phyloP scores from a whole-genome alignment of 2,888 invertebrate species.

The Parnassius orleans region DNA sequence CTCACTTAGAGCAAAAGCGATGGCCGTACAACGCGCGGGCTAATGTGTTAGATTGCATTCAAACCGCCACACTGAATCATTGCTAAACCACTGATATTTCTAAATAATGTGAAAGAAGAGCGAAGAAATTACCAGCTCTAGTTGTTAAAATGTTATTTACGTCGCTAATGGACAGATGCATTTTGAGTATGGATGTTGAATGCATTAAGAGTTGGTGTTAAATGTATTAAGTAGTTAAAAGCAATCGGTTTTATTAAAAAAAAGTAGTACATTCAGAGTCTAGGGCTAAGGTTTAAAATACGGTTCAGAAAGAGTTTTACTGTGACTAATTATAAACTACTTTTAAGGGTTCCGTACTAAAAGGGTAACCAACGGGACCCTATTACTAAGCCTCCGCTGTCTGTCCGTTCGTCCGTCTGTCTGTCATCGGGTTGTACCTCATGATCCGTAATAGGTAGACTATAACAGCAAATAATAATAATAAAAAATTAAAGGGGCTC shows the following conservation, averaged over 20 bases:
- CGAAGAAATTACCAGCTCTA: conserved; percentile 14
- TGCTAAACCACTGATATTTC: conserved; percentile 27
- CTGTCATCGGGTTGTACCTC: too few species aligned
- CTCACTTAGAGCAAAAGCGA: conserved; percentile 30
- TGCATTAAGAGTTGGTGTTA: background rate
- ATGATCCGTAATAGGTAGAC: too few species aligned
- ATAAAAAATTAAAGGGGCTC: too few species aligned
- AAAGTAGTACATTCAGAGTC: too few species aligned
- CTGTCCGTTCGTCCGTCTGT: too few species aligned
- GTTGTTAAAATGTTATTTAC: conserved; percentile 13
- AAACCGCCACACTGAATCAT: conserved; percentile 28
- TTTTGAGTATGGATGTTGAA: background rate
- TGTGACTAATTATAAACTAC: too few species aligned
- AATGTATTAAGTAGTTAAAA: background rate
- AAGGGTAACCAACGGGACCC: too few species aligned
- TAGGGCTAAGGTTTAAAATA: too few species aligned
- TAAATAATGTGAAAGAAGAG: conserved; percentile 24
- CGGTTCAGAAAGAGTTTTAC: too few species aligned
- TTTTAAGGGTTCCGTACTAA: too few species aligned
- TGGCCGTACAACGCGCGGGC: conserved; percentile 26
- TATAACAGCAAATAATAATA: too few species aligned
- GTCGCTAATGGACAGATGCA: conserved; percentile 11
- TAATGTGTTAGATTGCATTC: conserved; percentile 34
- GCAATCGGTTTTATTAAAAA: background rate
- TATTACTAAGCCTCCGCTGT: too few species aligned